Evolutionary conservation across 2,888 invertebrate species (phyloP).

Genomic region (Ctenicera cuprea): DNA sequence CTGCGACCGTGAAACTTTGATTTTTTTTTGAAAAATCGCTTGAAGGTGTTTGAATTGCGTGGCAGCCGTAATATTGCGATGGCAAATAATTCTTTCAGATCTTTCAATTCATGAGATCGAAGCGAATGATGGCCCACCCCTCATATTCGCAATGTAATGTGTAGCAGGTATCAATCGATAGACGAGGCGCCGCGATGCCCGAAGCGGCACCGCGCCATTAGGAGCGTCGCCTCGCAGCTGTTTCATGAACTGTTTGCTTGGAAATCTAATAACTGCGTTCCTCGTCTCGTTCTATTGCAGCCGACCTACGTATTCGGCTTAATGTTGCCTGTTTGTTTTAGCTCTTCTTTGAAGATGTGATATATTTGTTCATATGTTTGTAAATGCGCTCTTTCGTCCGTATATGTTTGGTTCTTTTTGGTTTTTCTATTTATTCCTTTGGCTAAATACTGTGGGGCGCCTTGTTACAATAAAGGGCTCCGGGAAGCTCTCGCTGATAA

Average conservation of each 20-base stretch:
- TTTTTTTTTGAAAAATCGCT: not conserved
- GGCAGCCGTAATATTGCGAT: not conserved
- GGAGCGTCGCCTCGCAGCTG: constrained; percentile 68
- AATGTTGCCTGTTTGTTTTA: constrained; percentile 56
- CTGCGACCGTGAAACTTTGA: no score
- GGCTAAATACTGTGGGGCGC: constrained; percentile 9
- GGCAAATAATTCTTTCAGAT: constrained; percentile 34
- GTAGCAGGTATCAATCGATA: constrained; percentile 65
- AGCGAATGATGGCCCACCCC: constrained; percentile 29
- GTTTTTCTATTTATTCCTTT: constrained; percentile 20
- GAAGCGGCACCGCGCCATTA: constrained; percentile 63
- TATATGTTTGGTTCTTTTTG: constrained; percentile 36
- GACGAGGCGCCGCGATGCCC: constrained; percentile 66
- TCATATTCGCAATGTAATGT: constrained; percentile 54
- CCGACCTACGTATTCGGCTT: constrained; percentile 51
- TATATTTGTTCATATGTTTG: constrained; percentile 58
- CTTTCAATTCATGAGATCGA: constrained; percentile 42
- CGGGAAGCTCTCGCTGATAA: not conserved
- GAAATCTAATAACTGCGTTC: constrained; percentile 69
- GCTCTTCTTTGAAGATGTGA: constrained; percentile 57
- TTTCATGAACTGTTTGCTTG: constrained; percentile 70
- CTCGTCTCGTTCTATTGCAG: constrained; percentile 57
- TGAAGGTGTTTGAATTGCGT: not conserved
- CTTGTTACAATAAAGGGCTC: constrained; percentile 13
- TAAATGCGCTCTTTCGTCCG: constrained; percentile 51